Evolutionary conservation across 2,113 vertebrate species (phyloP).

Genomic region (Paracanthobrama guichenoti): DNA sequence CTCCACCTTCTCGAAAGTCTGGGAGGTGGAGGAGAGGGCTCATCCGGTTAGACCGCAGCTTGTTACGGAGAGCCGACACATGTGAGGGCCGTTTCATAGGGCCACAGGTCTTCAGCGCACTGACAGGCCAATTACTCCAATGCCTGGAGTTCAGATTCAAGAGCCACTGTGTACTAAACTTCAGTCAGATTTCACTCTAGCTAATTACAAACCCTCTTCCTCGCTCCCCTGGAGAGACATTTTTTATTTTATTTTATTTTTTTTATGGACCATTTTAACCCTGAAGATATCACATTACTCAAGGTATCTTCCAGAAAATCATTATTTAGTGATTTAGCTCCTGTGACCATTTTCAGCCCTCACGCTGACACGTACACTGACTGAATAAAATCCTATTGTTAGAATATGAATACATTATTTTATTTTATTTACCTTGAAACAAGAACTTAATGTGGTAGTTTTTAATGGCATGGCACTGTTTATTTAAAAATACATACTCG

Average conservation of each 20-base stretch:
- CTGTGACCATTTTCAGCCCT: neutral
- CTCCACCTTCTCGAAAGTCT: neutral
- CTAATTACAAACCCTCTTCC: neutral
- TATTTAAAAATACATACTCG: neutral
- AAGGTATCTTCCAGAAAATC: neutral
- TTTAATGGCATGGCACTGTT: neutral
- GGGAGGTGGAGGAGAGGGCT: neutral
- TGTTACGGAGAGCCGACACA: neutral
- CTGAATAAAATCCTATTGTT: too few species aligned
- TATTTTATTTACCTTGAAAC: neutral
- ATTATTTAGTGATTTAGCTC: neutral
- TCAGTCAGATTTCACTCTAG: neutral
- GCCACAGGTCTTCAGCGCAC: neutral
- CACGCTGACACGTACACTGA: too few species aligned
- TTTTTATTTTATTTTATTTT: neutral
- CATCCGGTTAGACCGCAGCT: neutral
- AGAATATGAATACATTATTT: neutral
- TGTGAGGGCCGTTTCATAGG: neutral
- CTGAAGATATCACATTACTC: neutral
- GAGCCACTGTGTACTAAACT: neutral
- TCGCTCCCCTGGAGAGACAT: neutral
- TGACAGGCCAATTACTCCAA: slow-evolving; percentile 37
- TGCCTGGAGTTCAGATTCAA: neutral
- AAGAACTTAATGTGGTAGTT: neutral
- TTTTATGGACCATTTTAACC: neutral